Conservation (phyloP, 2,888 invertebrate species). For the Pachydiplax longipennis region DNA sequence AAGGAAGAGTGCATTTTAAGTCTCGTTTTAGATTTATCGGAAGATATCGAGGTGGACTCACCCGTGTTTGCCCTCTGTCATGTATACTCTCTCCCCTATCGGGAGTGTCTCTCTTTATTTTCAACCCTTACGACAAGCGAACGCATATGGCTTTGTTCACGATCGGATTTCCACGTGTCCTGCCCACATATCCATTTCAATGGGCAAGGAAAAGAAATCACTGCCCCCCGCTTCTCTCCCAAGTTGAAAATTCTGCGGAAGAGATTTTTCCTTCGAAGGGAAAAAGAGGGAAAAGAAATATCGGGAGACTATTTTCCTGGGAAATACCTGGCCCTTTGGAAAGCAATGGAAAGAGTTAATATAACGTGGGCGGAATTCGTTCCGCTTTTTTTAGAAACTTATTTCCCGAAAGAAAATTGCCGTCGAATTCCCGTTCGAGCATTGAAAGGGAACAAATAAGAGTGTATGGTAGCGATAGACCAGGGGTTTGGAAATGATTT, state of each 20-base stretch:
- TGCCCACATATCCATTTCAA: background rate
- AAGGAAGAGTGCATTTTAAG: no score
- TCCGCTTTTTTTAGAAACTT: no score
- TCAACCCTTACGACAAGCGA: no score
- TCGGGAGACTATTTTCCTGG: background rate
- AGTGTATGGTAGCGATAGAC: background rate
- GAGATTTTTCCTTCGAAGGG: background rate
- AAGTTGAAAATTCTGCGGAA: no score
- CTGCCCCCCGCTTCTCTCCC: no score
- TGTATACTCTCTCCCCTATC: background rate
- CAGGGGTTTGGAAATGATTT: background rate
- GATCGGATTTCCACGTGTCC: background rate
- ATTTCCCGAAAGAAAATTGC: no score
- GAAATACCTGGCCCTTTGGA: background rate
- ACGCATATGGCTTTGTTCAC: background rate
- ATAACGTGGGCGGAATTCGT: no score
- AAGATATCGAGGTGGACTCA: no score
- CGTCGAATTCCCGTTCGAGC: background rate
- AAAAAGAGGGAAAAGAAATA: background rate
- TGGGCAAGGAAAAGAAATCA: no score
- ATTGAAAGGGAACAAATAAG: background rate
- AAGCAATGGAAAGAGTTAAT: background rate
- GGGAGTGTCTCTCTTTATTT: no score
- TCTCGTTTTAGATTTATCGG: no score
- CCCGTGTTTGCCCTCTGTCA: no score